phyloP scores from a whole-genome alignment of 2,797 vertebrate species.

The Lagorchestes hirsutus region DNA sequence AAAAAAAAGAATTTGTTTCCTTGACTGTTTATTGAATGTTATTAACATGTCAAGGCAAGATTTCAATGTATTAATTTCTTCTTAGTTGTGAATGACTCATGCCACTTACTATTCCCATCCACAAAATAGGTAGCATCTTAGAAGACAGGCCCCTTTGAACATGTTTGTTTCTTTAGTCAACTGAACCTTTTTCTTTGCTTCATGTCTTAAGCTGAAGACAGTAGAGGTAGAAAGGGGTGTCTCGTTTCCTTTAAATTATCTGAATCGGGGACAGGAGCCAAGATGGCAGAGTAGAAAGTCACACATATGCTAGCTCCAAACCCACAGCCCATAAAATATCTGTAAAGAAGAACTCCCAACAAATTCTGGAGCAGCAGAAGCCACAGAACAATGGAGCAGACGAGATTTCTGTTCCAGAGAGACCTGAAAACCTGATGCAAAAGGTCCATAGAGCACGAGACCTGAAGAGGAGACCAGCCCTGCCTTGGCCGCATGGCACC shows the following conservation, averaged over 20 bases:
- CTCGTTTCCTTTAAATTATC: neutral
- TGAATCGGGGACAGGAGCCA: neutral
- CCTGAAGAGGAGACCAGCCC: too few relatives aligned
- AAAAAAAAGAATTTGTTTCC: neutral
- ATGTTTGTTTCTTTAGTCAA: neutral
- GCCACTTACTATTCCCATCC: neutral
- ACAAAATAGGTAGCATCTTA: neutral
- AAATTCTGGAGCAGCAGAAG: too few relatives aligned
- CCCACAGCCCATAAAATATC: too few relatives aligned
- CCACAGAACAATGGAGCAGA: too few relatives aligned
- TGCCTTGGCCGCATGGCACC: too few relatives aligned
- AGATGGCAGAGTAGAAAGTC: too few relatives aligned
- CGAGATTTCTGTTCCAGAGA: too few relatives aligned
- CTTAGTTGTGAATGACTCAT: neutral
- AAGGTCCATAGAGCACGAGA: too few relatives aligned
- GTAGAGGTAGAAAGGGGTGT: neutral
- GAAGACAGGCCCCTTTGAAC: neutral
- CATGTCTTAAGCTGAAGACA: neutral
- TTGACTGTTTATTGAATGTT: neutral
- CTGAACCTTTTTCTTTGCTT: neutral
- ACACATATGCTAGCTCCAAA: too few relatives aligned
- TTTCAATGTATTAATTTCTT: neutral
- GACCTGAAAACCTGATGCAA: too few relatives aligned
- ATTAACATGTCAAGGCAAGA: neutral
- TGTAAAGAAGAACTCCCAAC: too few relatives aligned